Percentiles rank a stretch among this genome's conserved stretches.
Conservation (phyloP, 1,140 invertebrate genomes). For the Euborellia annulipes region DNA sequence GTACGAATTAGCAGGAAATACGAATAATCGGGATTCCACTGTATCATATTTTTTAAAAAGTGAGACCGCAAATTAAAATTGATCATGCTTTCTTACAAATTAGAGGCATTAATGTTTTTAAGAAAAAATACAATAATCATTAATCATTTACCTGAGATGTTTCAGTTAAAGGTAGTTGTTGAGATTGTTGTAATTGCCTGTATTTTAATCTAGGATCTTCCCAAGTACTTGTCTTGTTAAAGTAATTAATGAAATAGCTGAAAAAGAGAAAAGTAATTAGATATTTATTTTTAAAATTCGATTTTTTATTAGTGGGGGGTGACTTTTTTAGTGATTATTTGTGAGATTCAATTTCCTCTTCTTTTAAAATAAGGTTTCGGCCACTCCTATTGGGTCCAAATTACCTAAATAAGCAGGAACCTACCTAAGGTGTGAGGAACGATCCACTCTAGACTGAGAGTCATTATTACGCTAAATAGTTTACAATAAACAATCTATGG, state of each 20-base stretch:
- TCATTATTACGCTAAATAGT: too few species aligned
- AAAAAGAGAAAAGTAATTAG: slow-evolving; percentile 20
- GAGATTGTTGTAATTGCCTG: slow-evolving; percentile 30
- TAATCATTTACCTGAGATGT: slow-evolving; percentile 29
- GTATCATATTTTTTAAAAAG: too few species aligned
- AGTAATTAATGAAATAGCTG: slow-evolving; percentile 63
- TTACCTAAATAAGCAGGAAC: not conserved
- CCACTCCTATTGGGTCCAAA: not conserved
- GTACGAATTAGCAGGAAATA: too few species aligned
- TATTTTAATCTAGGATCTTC: slow-evolving; percentile 45
- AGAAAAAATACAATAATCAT: too few species aligned
- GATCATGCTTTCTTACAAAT: too few species aligned
- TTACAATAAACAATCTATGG: too few species aligned
- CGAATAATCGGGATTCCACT: too few species aligned
- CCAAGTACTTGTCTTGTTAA: slow-evolving; percentile 50
- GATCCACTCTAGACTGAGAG: too few species aligned
- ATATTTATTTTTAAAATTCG: slow-evolving; percentile 10
- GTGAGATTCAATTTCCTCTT: slow-evolving; percentile 9
- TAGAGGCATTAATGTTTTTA: too few species aligned
- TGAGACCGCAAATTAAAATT: too few species aligned
- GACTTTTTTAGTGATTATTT: slow-evolving; percentile 1
- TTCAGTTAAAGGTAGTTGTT: slow-evolving; percentile 24
- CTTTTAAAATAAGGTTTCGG: slow-evolving; percentile 2
- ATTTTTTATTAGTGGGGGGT: slow-evolving; percentile 5
- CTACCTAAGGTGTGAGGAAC: too few species aligned